Evolutionary conservation across 2,113 vertebrate species (phyloP), one percentile per base, ranked within the genome.

Genomic region (Buteo buteo): DNA sequence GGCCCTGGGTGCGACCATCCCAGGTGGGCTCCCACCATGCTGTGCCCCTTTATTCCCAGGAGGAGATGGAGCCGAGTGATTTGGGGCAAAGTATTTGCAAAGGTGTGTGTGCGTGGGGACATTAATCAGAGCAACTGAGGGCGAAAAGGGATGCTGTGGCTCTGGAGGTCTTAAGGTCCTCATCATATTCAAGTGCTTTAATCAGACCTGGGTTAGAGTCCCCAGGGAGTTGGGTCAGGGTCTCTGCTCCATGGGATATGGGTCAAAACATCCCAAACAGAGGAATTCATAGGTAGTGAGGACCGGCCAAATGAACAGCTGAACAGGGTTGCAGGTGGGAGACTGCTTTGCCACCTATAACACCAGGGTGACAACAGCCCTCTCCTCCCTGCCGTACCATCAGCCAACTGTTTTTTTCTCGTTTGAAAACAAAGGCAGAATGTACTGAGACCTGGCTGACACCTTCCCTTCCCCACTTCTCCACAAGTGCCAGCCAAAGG

Each of bases 1-100:
- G 69, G 38, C 21, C 47, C 26, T 2, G 6, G 57, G 29, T 55
- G 16, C 0, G 0, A 8, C 65, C 2, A 0, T 54, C 54, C 36
- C 62, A 47, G 25, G 26, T 1, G 8, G 49, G 65, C 29, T 94
- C 78, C 22, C 38, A 72, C 9, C 1, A 0, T 1, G 2, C 19
- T 42, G 14, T 70, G 16, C 24, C 26, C 29, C 14, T 85, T 76
- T 44, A 19, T 88, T 78, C 13, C 21, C 45, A 45, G 66, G 31
- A 64, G 10, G 14, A 15, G 14, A 79, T 32, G 73, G 34, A 93
- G 25, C 16, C 0, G 2, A 76, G 62, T 3, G 16, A 32, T 29
- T 13, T 49, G 50, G 45, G 45, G 26, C 25, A 57, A 84, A 74
- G 9, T 26, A 31, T 84, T 82, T 59, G 50, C 40, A n/a, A 84